Percentiles rank a stretch among this genome's conserved stretches.
Evolutionary conservation across 2,797 vertebrate species (phyloP).

Genomic region (Buphagus erythrorhynchus): DNA sequence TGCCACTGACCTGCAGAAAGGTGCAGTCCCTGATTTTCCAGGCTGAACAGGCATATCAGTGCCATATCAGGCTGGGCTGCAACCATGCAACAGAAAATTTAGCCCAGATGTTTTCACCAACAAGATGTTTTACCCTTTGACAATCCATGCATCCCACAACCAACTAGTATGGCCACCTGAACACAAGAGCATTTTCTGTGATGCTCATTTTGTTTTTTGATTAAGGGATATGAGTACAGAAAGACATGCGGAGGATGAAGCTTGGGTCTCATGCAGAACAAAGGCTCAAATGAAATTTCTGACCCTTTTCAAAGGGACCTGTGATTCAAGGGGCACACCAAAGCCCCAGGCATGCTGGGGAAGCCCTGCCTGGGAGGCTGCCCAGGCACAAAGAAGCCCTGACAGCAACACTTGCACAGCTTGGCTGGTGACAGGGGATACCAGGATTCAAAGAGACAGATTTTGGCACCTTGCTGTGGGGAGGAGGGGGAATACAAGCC

Average conservation of each 20-base stretch:
- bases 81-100: not conserved
- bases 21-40: accelerated
- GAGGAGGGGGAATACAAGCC: not conserved
- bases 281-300: not conserved
- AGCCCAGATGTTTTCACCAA: not conserved
- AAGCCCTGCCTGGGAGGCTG: not conserved
- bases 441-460: not conserved
- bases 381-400: accelerated
- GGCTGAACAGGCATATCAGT: accelerated
- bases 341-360: not conserved
- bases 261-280: not conserved
- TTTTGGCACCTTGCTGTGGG: not conserved
- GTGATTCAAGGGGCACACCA: not conserved
- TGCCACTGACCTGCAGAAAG: not conserved
- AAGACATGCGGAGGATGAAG: not conserved
- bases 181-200: accelerated
- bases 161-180: not conserved
- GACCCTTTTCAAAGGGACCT: not conserved
- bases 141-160: not conserved
- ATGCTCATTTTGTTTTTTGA: not conserved
- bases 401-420: accelerated
- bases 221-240: accelerated
- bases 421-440: accelerated
- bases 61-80: not conserved
- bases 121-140: not conserved